Percentiles rank a stretch among this genome's conserved stretches.
Evolutionary conservation across 1,140 invertebrate genomes (phyloP).

Genomic region (Vanessa atalanta): DNA sequence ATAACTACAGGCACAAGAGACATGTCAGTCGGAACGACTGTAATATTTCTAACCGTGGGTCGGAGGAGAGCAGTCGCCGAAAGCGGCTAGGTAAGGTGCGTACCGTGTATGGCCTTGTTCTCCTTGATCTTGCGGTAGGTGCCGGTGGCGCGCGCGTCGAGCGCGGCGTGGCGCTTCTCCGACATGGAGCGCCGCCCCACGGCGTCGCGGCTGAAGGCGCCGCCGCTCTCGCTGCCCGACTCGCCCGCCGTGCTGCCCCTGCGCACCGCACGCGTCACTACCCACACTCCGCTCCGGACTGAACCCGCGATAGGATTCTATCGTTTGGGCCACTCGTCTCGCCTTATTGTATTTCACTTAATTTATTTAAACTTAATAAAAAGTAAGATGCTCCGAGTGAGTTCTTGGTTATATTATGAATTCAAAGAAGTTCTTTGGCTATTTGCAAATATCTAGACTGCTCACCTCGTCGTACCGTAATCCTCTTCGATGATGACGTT

Average conservation of each 20-base stretch:
- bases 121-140: constrained; percentile 97
- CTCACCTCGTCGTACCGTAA: constrained; percentile 77
- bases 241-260: constrained; percentile 57
- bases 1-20: too few species aligned
- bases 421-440: not conserved
- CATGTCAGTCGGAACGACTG: too few species aligned
- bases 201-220: constrained; percentile 88
- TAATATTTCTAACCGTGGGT: too few species aligned
- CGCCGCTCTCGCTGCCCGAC: constrained; percentile 70
- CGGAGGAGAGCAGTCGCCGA: too few species aligned
- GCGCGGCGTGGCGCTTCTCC: constrained; percentile 95
- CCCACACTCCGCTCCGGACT: too few species aligned
- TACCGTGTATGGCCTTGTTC: constrained; percentile 79
- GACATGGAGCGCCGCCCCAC: constrained; percentile 98
- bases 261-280: not conserved
- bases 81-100: too few species aligned
- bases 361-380: not conserved
- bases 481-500: constrained; percentile 88
- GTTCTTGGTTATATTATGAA: not conserved
- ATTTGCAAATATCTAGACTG: not conserved
- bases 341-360: not conserved
- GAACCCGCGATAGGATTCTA: too few species aligned
- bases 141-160: constrained; percentile 96
- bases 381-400: not conserved
- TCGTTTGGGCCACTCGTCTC: too few species aligned